Evolutionary conservation across 2,797 vertebrate species (phyloP), one percentile per base, ranked within the genome.

Genomic region (Sebastes umbrosus): DNA sequence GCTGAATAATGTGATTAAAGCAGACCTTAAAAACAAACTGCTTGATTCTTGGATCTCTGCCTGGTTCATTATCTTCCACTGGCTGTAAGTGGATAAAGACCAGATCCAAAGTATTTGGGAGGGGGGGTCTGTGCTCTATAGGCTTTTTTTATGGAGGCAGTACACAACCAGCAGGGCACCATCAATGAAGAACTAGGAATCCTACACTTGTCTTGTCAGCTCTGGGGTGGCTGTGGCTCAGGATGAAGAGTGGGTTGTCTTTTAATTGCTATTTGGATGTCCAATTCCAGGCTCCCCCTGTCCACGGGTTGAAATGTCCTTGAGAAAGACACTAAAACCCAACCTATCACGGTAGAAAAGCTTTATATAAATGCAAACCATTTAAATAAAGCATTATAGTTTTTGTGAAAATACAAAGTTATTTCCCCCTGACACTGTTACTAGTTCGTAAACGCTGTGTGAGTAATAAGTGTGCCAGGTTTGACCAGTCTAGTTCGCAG

Each of bases 1-100:
- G 22, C 39, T 39, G 18, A 66, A 69, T 72, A 75, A 88, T 75
- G 9, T 50, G 54, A 80, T 86, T 82, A 66, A 83, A 68, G 31
- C 6, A 22, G n/a, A 69, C 59, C n/a, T 64, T 60, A 36, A 73
- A 73, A 77, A 71, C 57, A 14, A 76, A 72, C 50, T 60, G 46
- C 27, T 22, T 59, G 68, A 68, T 36, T 73, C n/a, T 64, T 73
- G 29, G 74, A 83, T 39, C 64, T 54, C 75, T 74, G 50, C 18
- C 29, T 46, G 31, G 25, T 39, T 52, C 4, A 20, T 58, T 62
- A 50, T 70, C 54, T 76, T 34, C 16, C 10, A 69, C 25, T 36
- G 25, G 13, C n/a, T 62, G 14, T 9, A 29, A 69, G 27, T 76
- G 65, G 46, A 86, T 69, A 9, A 58, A 70, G 25, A 31, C 77